A percentile compares a stretch with the other conserved stretches of the same genome.
phyloP scores from a whole-genome alignment of 1,140 invertebrate genomes.

The Scaptomyza montana region DNA sequence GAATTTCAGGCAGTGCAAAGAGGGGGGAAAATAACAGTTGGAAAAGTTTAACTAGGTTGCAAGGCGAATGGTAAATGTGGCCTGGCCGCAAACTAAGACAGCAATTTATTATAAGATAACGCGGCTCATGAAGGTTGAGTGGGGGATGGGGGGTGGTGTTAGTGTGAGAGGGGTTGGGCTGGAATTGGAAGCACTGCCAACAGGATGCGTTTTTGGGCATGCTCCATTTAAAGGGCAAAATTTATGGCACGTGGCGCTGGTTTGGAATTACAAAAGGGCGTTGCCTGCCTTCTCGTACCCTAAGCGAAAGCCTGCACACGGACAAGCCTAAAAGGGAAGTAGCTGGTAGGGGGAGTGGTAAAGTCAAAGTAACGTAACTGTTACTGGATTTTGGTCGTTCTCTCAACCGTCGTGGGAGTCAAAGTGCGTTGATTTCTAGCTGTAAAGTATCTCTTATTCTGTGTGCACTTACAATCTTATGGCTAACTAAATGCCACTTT shows the following conservation, averaged over 20 bases:
- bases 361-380: not conserved
- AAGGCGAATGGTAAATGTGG: conserved; percentile 11
- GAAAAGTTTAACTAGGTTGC: conserved; percentile 29
- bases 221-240: conserved; percentile 62
- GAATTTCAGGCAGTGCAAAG: conserved; percentile 44
- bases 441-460: not conserved
- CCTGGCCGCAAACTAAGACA: conserved; percentile 63
- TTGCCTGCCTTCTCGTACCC: conserved; percentile 41
- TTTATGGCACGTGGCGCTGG: conserved; percentile 68
- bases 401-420: not conserved
- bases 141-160: not conserved
- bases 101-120: conserved; percentile 75
- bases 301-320: conserved; percentile 17
- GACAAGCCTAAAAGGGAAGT: not conserved
- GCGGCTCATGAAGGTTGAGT: conserved; percentile 29
- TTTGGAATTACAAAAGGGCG: conserved; percentile 55
- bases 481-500: not conserved
- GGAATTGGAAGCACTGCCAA: conserved; percentile 27
- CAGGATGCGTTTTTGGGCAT: conserved; percentile 63
- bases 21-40: conserved; percentile 1
- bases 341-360: not conserved
- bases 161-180: not conserved
- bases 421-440: not conserved
- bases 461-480: not conserved
- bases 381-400: not conserved